Evolutionary conservation across 2,797 vertebrate species (phyloP).

Genomic region (Propithecus deckenii): DNA sequence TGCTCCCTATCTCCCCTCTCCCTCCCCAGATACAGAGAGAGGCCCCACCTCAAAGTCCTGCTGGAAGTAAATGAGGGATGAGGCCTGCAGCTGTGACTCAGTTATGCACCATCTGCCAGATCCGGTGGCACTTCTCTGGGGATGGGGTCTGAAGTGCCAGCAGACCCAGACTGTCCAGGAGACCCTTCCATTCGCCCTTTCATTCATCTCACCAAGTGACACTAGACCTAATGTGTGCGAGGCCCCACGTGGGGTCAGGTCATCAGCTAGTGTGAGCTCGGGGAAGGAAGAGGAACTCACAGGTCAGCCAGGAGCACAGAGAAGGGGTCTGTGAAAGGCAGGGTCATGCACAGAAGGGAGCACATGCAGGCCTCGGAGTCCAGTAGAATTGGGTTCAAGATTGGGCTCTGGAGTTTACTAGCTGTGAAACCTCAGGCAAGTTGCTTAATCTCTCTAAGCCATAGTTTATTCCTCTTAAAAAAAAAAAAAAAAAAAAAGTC

Average conservation of each 20-base stretch:
- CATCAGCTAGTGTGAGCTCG: background rate
- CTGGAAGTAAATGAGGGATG: background rate
- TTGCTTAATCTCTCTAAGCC: constrained; percentile 12
- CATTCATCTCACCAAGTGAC: background rate
- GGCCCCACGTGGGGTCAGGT: background rate
- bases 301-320: background rate
- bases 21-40: background rate
- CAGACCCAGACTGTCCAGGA: background rate
- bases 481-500: background rate
- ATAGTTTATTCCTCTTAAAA: background rate
- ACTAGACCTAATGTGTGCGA: background rate
- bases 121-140: background rate
- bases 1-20: background rate
- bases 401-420: background rate
- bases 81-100: background rate
- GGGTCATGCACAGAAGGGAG: background rate
- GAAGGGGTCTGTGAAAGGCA: background rate
- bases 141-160: background rate
- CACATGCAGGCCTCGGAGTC: background rate
- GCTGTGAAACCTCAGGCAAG: constrained; percentile 27
- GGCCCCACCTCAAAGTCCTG: background rate
- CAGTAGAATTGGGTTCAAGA: background rate
- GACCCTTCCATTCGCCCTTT: background rate
- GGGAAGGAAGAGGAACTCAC: background rate
- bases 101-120: background rate